Base-by-base conservation (phyloP, 2,113 vertebrate genomes). In the Cyrtonyx montezumae region DNA sequence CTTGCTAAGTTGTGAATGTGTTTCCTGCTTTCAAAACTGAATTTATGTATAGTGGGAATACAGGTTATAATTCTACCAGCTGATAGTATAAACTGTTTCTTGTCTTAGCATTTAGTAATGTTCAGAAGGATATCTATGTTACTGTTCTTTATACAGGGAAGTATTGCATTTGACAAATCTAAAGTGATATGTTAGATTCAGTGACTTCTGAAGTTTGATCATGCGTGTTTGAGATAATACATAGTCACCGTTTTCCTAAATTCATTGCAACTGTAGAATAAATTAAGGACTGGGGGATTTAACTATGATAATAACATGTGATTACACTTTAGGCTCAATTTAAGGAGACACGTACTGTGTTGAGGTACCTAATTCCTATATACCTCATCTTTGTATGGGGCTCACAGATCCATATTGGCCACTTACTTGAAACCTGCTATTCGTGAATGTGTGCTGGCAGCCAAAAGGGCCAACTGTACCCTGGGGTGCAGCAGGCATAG, bases 301-400 rank as follows among this genome's bases (percentile, higher is more conserved):
- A 40, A 68, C 30, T 68, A 13, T 46, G 59, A 6, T 11, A 10
- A 9, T 48, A 79, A n/a, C 75, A 88, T 86, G 42, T 78, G 0
- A 0, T 74, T 62, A 26, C 9, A 19, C 14, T 58, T 36, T 6
- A 23, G n/a, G 36, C 42, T 84, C 14, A 32, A 0, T 78, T 78
- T 75, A 14, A 37, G 59, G 56, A 78, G 45, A 9, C 10, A 11
- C 69, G 45, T 77, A n/a, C 51, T 67, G 28, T 3, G 0, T 45
- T 66, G 46, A 19, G 23, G 34, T 67, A 42, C 18, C 11, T 6
- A 16, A 3, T 34, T 19, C 55, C 59, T 86, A 62, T 74, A 42
- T 61, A 11, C 5, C 9, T n/a, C 30, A 10, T 3, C 6, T 68
- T 58, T 37, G 79, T 89, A 28, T 14, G 9, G 51, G 61, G 32